Evolutionary conservation across 2,113 vertebrate genomes (phyloP).

Genomic region (Rhinolophus ferrumequinum): DNA sequence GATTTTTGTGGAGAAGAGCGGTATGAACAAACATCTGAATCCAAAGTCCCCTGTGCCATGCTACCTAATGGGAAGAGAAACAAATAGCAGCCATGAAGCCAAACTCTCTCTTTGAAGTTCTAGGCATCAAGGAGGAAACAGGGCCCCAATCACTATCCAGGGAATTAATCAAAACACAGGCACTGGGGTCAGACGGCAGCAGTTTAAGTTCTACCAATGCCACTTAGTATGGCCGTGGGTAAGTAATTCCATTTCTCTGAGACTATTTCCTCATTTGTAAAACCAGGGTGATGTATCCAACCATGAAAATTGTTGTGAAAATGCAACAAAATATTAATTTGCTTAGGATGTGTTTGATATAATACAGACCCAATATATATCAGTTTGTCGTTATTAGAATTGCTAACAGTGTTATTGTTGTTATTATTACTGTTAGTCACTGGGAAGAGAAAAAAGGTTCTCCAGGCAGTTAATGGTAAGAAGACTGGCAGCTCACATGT

Average conservation of each 20-base stretch:
- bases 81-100: neutral
- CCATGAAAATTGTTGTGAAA: neutral
- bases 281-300: neutral
- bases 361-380: neutral
- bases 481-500: neutral
- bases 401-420: neutral
- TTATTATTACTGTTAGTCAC: neutral
- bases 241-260: neutral
- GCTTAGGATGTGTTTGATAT: neutral
- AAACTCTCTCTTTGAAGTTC: neutral
- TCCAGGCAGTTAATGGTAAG: neutral
- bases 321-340: slow-evolving; percentile 35
- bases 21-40: neutral
- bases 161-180: neutral
- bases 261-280: neutral
- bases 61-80: neutral
- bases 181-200: neutral
- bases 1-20: neutral
- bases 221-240: neutral
- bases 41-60: neutral
- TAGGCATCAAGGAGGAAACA: neutral
- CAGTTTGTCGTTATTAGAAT: neutral
- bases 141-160: no score
- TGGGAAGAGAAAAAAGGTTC: neutral
- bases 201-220: neutral